Base-by-base conservation (phyloP, 1,140 invertebrate species). In the Zaprionus kolodkinae region DNA sequence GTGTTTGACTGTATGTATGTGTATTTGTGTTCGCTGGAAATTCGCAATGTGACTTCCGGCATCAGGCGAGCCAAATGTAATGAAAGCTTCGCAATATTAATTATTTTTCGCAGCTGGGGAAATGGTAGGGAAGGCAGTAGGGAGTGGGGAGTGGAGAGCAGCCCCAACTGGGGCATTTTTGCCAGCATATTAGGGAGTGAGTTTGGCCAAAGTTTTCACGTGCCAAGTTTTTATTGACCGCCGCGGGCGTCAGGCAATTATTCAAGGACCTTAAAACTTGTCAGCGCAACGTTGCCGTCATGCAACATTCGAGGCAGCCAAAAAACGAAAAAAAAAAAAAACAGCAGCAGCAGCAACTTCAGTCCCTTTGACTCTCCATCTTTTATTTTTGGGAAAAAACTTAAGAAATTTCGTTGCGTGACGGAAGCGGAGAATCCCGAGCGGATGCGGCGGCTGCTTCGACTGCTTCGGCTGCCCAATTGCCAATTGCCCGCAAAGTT, bases 381-480 rank as follows among this genome's bases (percentile, higher is more conserved):
- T 30, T 30, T 30, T 30, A 30, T 21, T 21, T 30, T 30, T 30
- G 1, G 27, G 27, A 3, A 55, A 7, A 78, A 83, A 88, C 72
- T 83, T 86, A 72, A 17, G 56, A 75, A 86, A 48, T 48, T 85
- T 79, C 56, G 50, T 79, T 73, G 52, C 45, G 45, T 48, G 45
- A 30, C 38, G 43, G 38, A 48, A n/a, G 21, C 30, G 15, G 33
- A 55, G 35, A 40, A 54, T 6, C 12, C 12, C 11, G 13, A 45
- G n/a, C 54, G 62, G 43, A 72, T 50, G 48, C 52, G 57, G 9
- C 57, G 50, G 11, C 10, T n/a, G 27, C 45, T 48, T 21, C 6
- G 27, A 0, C 27, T 30, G 27, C 27, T 30, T 30, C 17, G 9
- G 13, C 45, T 35, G 43, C 17, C 21, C 62, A 64, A 64, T 64